These are phyloP conservation scores for Enoplosus armatus DNA, from an alignment of 2,797 vertebrate genomes.

Conservation along the genomic window DNA sequence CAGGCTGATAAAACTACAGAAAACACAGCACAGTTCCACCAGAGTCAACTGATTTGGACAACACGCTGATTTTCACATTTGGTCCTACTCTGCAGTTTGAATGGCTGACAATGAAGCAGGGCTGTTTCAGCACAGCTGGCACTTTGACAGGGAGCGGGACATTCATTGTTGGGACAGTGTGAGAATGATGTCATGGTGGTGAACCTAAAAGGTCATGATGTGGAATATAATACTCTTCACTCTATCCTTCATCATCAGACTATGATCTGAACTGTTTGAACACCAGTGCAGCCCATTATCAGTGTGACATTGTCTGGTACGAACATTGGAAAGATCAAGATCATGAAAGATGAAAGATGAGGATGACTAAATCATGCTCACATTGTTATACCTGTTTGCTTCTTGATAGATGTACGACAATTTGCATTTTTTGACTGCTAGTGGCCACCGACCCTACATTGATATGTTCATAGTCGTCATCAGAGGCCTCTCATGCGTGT, in stretches of 20 bases:
- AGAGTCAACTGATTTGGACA: conserved; percentile 54
- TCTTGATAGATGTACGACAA: not conserved
- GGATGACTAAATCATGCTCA: not conserved
- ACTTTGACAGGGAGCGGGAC: conserved; percentile 65
- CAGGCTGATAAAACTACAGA: conserved; percentile 25
- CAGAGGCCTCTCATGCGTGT: conserved; percentile 29
- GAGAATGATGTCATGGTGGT: conserved; percentile 76
- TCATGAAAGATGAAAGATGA: conserved; percentile 36
- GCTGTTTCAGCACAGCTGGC: conserved; percentile 77
- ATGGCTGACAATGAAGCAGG: conserved; percentile 73
- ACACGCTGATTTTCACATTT: conserved; percentile 71
- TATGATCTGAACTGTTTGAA: conserved; percentile 27
- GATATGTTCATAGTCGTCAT: conserved; percentile 37
- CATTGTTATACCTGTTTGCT: not conserved
- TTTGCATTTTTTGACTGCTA: conserved; percentile 16
- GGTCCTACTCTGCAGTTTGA: conserved; percentile 77
- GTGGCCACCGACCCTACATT: not conserved
- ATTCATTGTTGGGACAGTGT: conserved; percentile 71
- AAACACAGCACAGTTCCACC: conserved; percentile 26
- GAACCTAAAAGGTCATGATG: conserved; percentile 73
- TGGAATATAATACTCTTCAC: conserved; percentile 65
- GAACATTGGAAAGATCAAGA: no score
- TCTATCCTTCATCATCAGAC: conserved; percentile 32
- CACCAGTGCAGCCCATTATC: conserved; percentile 18
- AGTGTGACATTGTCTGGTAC: conserved; percentile 10